Base-by-base conservation (phyloP, 2,888 invertebrate genomes). In the Rhyacophila evoluta region DNA sequence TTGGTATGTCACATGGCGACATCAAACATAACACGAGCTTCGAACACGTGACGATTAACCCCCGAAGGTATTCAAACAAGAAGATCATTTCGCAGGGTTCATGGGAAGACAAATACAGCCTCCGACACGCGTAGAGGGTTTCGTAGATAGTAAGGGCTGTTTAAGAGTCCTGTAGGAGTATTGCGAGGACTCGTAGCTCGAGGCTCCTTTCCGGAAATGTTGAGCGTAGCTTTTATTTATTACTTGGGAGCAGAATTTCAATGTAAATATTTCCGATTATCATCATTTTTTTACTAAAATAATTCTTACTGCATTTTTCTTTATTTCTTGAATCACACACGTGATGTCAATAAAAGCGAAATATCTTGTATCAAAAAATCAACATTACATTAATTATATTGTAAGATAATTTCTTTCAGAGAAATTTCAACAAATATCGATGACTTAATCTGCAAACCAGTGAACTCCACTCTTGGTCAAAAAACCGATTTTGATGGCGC, bases 121-220 rank as follows among this genome's bases (percentile, higher is more conserved):
- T 55, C 25, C 10, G 55, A 55, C 19, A 19, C 55, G 41, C 25
- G 55, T 8, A 19, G 19, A 55, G 25, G 55, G 55, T 55, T 8
- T 5, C 55, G 55, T 38, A 38, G n/a, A n/a, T n/a, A n/a, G n/a
- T n/a, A n/a, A n/a, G 38, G 5, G 29, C 29, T 33, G 29, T 33
- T 4, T 33, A 6, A 6, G 29, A 4, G 29, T 8, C 33, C 4
- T 39, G 19, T 15, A 15, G 55, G 55, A 55, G 55, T 55, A 19
- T 55, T 55, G 55, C 55, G 55, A 25, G 55, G 25, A 55, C 25
- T 55, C 55, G 55, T 55, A 55, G 55, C 55, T 55, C 55, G 55
- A 10, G 55, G 55, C 55, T 25, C 55, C 19, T 19, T 8, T 15
- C 1, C 55, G 19, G 55, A 55, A 55, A 19, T 55, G 15, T 10